Evolutionary conservation across 35 echinoderm and acorn worm genomes (phyloP).

Genomic region (Acanthaster planci): DNA sequence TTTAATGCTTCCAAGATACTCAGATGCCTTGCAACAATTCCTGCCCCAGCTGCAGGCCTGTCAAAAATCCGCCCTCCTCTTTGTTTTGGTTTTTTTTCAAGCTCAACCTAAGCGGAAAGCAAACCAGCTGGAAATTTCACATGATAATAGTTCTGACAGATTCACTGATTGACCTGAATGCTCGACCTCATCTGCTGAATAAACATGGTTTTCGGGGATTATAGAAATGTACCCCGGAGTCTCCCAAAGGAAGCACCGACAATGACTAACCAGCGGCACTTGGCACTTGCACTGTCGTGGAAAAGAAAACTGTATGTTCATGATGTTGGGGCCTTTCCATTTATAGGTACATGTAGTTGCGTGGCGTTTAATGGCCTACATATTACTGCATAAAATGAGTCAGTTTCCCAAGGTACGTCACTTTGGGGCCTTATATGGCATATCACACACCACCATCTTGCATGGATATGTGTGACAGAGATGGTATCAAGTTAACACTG

Average conservation of each 20-base stretch:
- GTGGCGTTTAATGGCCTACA: constrained; percentile 23
- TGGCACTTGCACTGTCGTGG: not conserved
- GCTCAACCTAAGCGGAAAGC: no score
- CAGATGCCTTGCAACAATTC: no score
- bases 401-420: not conserved
- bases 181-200: not conserved
- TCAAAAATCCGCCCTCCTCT: no score
- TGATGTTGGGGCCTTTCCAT: not conserved
- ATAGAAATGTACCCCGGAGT: constrained; percentile 1
- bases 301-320: not conserved
- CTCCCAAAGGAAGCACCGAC: constrained; percentile 31
- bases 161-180: not conserved
- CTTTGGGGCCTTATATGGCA: no score
- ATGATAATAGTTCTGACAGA: not conserved
- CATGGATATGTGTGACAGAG: no score
- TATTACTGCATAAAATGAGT: not conserved
- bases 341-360: constrained; percentile 19
- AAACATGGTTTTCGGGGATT: not conserved
- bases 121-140: not conserved
- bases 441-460: no score
- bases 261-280: constrained; percentile 36
- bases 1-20: not conserved
- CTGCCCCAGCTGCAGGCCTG: no score
- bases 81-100: no score
- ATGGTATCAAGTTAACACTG: no score